These are phyloP conservation scores for Epizoanthus ramosus DNA, from an alignment of 92 coral and sea anemone species.

Conservation along the genomic window DNA sequence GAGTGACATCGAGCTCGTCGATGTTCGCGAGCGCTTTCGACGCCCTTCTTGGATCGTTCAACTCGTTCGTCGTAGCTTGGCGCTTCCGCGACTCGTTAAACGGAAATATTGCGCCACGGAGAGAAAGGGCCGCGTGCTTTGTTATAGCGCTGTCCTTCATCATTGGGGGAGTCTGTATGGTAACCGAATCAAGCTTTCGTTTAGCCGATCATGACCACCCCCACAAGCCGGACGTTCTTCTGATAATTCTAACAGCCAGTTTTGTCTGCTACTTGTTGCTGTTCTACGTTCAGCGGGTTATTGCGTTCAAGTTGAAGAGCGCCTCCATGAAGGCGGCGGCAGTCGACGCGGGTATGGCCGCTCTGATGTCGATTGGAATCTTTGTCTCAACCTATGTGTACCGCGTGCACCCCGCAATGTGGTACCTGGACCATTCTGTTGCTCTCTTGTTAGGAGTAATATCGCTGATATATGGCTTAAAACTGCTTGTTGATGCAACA, in stretches of 20 bases:
- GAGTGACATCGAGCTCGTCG: slow-evolving; percentile 77
- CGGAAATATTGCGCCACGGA: slow-evolving; percentile 54
- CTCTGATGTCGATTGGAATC: slow-evolving; percentile 70
- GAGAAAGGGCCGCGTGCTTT: slow-evolving; percentile 69
- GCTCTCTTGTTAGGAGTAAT: slow-evolving; percentile 61
- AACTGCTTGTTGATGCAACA: slow-evolving; percentile 32
- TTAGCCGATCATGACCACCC: slow-evolving; percentile 62
- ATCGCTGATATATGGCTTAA: slow-evolving; percentile 61
- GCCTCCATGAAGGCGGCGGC: slow-evolving; percentile 71
- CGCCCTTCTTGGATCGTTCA: slow-evolving; percentile 71
- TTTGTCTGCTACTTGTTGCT: slow-evolving; percentile 54
- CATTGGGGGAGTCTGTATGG: slow-evolving; percentile 62
- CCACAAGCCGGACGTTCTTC: slow-evolving; percentile 54
- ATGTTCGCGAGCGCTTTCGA: slow-evolving; percentile 86
- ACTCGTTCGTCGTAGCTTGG: slow-evolving; percentile 83
- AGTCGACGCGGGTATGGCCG: slow-evolving; percentile 67
- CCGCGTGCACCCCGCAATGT: slow-evolving; percentile 46
- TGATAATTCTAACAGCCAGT: slow-evolving; percentile 61
- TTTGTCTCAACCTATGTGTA: slow-evolving; percentile 60
- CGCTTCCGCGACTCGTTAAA: slow-evolving; percentile 74
- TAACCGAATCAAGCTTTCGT: slow-evolving; percentile 60
- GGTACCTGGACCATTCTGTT: slow-evolving; percentile 79
- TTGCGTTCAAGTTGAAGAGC: slow-evolving; percentile 60
- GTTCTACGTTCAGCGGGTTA: slow-evolving; percentile 48
- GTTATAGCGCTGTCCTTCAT: slow-evolving; percentile 68